Conservation (phyloP, 2,113 vertebrate species). For the Scomber japonicus region DNA sequence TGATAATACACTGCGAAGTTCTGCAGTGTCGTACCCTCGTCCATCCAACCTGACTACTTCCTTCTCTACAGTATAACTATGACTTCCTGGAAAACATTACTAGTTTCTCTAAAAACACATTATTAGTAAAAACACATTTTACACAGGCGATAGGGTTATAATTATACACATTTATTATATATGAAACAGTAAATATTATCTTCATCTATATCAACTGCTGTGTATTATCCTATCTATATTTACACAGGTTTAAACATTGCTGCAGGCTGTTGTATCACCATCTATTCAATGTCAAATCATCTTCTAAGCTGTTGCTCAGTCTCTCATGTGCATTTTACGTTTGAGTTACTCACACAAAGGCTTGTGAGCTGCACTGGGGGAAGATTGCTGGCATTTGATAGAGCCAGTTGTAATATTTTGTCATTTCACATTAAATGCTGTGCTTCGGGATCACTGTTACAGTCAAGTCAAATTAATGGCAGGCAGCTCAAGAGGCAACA, state of each 20-base stretch:
- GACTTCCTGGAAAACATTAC: too few relatives aligned
- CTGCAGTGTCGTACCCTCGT: too few relatives aligned
- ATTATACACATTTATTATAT: too few relatives aligned
- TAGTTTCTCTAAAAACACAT: too few relatives aligned
- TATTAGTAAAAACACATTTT: too few relatives aligned
- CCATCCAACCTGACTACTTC: too few relatives aligned
- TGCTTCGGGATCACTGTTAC: slow-evolving; percentile 31
- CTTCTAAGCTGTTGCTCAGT: slow-evolving; percentile 14
- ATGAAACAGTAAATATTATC: too few relatives aligned
- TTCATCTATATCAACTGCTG: too few relatives aligned
- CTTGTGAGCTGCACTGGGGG: slow-evolving; percentile 6
- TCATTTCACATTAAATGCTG: slow-evolving; percentile 66
- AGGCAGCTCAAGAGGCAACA: slow-evolving; percentile 41
- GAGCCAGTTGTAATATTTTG: slow-evolving; percentile 57
- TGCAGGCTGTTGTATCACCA: slow-evolving; percentile 31
- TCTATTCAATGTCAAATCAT: slow-evolving; percentile 22
- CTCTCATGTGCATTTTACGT: slow-evolving; percentile 27
- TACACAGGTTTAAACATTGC: slow-evolving; percentile 11
- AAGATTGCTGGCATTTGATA: slow-evolving; percentile 42
- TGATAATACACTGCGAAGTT: too few relatives aligned
- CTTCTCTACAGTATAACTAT: too few relatives aligned
- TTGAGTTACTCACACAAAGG: slow-evolving; percentile 27
- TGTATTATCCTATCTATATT: background rate
- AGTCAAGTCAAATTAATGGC: slow-evolving; percentile 65
- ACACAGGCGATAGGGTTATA: background rate